These are phyloP conservation scores for Sclerodermus sp. DNA, from an alignment of 2,888 invertebrate species.

Conservation along the genomic window DNA sequence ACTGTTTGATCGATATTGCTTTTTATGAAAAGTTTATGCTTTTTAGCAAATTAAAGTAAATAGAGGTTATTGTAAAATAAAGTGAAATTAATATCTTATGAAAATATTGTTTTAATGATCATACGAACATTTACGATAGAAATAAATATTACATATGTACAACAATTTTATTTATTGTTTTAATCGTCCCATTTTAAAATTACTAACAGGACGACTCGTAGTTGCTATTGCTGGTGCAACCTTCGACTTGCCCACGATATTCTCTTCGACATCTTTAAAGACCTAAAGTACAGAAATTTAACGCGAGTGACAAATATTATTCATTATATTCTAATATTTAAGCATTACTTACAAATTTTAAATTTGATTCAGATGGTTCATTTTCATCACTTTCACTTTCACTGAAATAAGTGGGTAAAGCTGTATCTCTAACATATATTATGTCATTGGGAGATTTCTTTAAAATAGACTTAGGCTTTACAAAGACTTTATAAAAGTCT, in stretches of 20 bases:
- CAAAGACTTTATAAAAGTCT: constrained; percentile 43
- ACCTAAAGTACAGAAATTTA: constrained; percentile 26
- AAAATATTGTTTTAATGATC: too few relatives aligned
- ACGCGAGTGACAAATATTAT: too few relatives aligned
- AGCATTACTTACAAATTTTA: not conserved
- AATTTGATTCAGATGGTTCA: not conserved
- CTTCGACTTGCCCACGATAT: not conserved
- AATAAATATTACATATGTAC: too few relatives aligned
- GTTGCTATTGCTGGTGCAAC: constrained; percentile 5
- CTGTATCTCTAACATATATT: constrained; percentile 5
- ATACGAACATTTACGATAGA: too few relatives aligned
- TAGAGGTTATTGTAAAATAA: too few relatives aligned
- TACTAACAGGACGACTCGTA: constrained; percentile 35
- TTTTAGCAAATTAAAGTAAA: too few relatives aligned
- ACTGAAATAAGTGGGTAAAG: not conserved
- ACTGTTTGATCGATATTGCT: too few relatives aligned
- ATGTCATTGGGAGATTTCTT: constrained; percentile 39
- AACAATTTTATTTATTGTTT: too few relatives aligned
- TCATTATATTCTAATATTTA: constrained; percentile 9
- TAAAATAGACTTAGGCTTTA: constrained; percentile 47
- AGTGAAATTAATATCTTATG: too few relatives aligned
- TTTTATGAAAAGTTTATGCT: too few relatives aligned
- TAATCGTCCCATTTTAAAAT: constrained; percentile 41
- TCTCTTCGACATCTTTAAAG: constrained; percentile 40
- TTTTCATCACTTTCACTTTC: not conserved